phyloP scores from a whole-genome alignment of 2,797 vertebrate genomes.

The Galaxias olidus region DNA sequence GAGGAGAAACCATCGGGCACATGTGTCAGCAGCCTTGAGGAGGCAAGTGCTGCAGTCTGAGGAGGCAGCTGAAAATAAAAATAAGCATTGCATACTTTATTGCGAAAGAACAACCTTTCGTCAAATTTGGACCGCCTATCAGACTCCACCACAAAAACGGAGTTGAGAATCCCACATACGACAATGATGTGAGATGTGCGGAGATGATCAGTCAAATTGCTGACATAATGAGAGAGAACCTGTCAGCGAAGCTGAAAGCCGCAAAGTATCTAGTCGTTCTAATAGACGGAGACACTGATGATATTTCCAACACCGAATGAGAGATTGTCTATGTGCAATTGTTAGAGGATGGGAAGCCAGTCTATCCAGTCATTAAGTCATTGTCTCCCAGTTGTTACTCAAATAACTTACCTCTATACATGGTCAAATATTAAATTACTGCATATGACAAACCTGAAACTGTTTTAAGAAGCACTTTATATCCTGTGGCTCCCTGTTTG shows the following conservation, averaged over 20 bases:
- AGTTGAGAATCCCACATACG: conserved; percentile 12
- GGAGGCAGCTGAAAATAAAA: too few relatives aligned
- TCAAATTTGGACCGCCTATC: background rate
- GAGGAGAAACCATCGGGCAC: conserved; percentile 9
- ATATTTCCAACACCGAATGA: conserved; percentile 11
- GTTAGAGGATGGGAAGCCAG: background rate
- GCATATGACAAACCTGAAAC: too few relatives aligned
- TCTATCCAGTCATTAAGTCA: too few relatives aligned
- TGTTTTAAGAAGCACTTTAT: too few relatives aligned
- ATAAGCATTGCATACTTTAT: too few relatives aligned
- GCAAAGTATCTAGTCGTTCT: conserved; percentile 10
- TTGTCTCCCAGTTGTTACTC: too few relatives aligned
- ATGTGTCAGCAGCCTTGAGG: too few relatives aligned
- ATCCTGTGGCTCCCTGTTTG: too few relatives aligned
- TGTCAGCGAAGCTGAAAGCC: conserved; percentile 17
- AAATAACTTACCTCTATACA: too few relatives aligned
- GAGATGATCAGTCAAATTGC: conserved; percentile 28
- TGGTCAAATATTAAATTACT: too few relatives aligned
- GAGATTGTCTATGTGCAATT: conserved; percentile 8
- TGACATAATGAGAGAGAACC: conserved; percentile 14
- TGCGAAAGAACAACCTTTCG: background rate
- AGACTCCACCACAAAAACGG: conserved; percentile 1
- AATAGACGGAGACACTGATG: conserved; percentile 3
- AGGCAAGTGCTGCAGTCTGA: too few relatives aligned
- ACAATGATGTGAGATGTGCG: conserved; percentile 16